phyloP scores from a whole-genome alignment of 2,113 vertebrate species.

The Esox niger region DNA sequence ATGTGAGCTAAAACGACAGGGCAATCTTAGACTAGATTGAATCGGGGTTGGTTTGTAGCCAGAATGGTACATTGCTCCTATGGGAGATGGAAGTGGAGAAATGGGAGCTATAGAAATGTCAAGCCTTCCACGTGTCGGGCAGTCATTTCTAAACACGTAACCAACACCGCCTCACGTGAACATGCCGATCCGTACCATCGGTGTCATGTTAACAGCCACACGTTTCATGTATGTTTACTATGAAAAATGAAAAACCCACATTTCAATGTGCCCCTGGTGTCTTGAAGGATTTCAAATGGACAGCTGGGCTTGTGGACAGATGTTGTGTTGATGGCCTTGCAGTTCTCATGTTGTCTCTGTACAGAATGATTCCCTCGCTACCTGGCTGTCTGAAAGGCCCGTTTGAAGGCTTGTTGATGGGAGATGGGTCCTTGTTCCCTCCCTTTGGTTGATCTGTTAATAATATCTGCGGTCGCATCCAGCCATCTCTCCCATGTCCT shows the following conservation, averaged over 20 bases:
- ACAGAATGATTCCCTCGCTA: constrained; percentile 8
- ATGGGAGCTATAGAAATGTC: constrained; percentile 46
- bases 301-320: background rate
- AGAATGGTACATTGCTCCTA: constrained; percentile 48
- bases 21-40: constrained; percentile 44
- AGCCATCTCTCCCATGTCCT: constrained; percentile 6
- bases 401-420: constrained; percentile 11
- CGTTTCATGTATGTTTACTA: background rate
- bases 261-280: background rate
- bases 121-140: constrained; percentile 28
- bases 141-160: constrained; percentile 11
- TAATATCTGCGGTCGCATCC: constrained; percentile 29
- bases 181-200: background rate
- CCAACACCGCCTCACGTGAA: background rate
- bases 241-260: background rate
- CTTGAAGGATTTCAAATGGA: background rate
- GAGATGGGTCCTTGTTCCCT: constrained; percentile 32
- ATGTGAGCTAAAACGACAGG: constrained; percentile 39
- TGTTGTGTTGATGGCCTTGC: background rate
- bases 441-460: constrained; percentile 44
- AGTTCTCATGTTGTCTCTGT: background rate
- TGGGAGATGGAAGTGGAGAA: constrained; percentile 44
- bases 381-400: constrained; percentile 4
- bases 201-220: background rate
- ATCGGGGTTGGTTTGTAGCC: constrained; percentile 23